Base-by-base conservation (phyloP, 1,140 invertebrate genomes). In the Leguminivora glycinivorella region DNA sequence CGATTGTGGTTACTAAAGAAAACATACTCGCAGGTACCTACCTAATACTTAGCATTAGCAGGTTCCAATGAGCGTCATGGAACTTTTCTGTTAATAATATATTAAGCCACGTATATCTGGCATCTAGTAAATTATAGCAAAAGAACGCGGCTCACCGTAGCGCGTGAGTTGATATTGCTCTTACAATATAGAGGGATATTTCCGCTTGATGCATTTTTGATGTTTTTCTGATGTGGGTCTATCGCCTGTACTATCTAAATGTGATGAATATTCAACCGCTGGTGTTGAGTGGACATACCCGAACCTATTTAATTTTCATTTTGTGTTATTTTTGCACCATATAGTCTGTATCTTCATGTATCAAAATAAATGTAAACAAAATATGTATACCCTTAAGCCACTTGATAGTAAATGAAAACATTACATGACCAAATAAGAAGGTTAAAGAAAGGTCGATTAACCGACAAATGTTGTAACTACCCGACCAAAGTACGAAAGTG, bases 161-260 rank as follows among this genome's bases (percentile, higher is more conserved):
- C 43, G 70, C 72, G 71, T 68, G 73, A 77, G 75, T 76, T 73
- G 85, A 90, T 89, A 91, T 88, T 86, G 82, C 78, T 84, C 78
- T 76, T 81, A 91, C 85, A 90, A 88, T 85, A 84, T 90, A 80
- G 84, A 84, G 80, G 81, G 81, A 89, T 88, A 85, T 89, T 91
- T 91, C 89, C 89, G 89, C 88, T 87, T 91, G 89, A 91, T 91
- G 89, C 89, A 91, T 91, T 91, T 91, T 91, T 91, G 89, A 91
- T 91, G 89, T 91, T 90, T 91, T 91, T 91, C 89, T 91, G 89
- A 91, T 91, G 88, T 89, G 88, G 89, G 89, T 91, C 89, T 91
- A 91, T 91, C 89, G 86, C 81, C 81, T 80, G 77, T 84, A 78
- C 86, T 88, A 91, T 91, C 89, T 91, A 90, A 90, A 91, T 88